phyloP scores from a whole-genome alignment of 2,113 vertebrate genomes.

The Condylura cristata region DNA sequence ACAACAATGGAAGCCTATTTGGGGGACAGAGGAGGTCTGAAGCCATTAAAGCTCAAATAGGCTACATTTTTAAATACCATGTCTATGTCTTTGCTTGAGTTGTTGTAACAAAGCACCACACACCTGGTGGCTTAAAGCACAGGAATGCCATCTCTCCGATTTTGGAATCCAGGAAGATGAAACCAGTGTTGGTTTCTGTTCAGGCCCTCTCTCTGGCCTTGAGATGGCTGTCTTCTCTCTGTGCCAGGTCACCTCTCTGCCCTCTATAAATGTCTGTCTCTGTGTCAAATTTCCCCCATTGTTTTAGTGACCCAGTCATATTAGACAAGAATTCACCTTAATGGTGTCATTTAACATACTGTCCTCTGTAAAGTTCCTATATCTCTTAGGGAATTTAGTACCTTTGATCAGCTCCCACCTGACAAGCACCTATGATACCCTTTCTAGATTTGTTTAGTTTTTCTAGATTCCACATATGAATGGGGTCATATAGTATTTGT shows the following conservation, averaged over 20 bases:
- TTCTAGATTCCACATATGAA: neutral
- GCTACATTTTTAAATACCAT: neutral
- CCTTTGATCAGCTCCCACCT: too few relatives aligned
- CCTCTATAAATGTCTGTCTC: neutral
- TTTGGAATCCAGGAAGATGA: neutral
- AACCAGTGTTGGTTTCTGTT: neutral
- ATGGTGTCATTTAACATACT: neutral
- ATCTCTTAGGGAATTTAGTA: neutral
- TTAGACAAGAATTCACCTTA: neutral
- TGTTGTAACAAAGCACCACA: neutral
- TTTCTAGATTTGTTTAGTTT: neutral
- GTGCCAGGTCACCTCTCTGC: neutral
- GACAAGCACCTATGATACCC: neutral
- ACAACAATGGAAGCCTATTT: neutral
- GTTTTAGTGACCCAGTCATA: neutral
- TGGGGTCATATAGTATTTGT: neutral
- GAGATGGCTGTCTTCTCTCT: neutral
- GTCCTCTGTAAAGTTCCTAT: neutral
- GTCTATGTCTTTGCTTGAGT: neutral
- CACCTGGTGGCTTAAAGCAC: neutral
- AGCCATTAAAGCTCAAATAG: neutral
- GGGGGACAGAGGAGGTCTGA: rapidly evolving
- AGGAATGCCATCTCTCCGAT: neutral
- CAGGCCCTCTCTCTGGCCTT: neutral
- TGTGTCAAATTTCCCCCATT: neutral